Conservation (phyloP, 1,140 invertebrate genomes). For the Solen grandis region DNA sequence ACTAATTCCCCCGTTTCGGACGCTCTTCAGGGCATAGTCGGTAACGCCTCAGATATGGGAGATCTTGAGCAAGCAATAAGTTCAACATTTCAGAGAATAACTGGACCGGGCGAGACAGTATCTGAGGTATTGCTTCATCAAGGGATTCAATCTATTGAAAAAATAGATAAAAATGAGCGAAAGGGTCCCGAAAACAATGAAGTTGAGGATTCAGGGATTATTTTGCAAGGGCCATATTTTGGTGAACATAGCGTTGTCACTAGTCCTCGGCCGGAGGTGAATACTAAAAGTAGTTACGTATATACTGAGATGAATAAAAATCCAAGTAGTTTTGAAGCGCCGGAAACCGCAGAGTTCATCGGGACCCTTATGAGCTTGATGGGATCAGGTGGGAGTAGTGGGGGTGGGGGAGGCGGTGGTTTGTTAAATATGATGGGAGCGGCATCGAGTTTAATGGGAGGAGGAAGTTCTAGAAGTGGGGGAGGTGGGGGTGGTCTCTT, state of each 20-base stretch:
- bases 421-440: constrained; percentile 36
- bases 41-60: background rate
- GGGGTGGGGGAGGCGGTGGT: constrained; percentile 11
- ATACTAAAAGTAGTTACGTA: constrained; percentile 2
- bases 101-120: constrained; percentile 21
- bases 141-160: constrained; percentile 17
- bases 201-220: background rate
- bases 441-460: background rate
- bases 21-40: too few species aligned
- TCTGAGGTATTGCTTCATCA: constrained; percentile 38
- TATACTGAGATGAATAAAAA: constrained; percentile 36
- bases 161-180: background rate
- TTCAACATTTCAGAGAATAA: constrained; percentile 37
- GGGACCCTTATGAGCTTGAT: background rate
- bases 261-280: background rate
- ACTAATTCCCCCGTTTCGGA: too few species aligned
- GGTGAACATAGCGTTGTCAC: constrained; percentile 3
- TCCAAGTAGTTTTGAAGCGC: constrained; percentile 28
- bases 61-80: constrained; percentile 18
- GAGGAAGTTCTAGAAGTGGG: background rate
- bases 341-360: constrained; percentile 29
- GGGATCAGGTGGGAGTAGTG: background rate
- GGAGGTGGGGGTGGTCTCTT: constrained; percentile 6
- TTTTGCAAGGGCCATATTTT: background rate
- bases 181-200: background rate